phyloP scores from a whole-genome alignment of 2,888 invertebrate species.

The Sericinus montela region DNA sequence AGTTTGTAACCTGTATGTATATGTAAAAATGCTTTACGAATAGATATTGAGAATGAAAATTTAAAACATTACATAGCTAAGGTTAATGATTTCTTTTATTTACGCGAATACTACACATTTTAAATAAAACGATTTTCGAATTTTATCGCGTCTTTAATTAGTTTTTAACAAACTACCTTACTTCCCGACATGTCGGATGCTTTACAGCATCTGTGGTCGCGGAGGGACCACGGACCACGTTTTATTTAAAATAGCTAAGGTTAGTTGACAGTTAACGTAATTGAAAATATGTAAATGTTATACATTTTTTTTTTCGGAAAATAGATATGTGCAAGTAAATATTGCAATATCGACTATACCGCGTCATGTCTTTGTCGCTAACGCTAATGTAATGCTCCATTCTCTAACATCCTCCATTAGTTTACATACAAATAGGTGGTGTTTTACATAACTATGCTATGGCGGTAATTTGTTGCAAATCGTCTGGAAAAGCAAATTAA shows the following conservation, averaged over 20 bases:
- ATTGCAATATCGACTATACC: slow-evolving; percentile 17
- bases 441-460: slow-evolving; percentile 74
- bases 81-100: no score
- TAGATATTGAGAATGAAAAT: not conserved
- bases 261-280: no score
- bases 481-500: slow-evolving; percentile 73
- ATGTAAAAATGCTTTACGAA: not conserved
- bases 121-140: no score
- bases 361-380: slow-evolving; percentile 36
- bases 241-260: no score
- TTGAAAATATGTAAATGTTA: no score
- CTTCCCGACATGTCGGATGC: no score
- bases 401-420: slow-evolving; percentile 67
- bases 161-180: no score
- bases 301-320: no score
- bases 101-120: no score
- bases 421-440: slow-evolving; percentile 76
- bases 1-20: slow-evolving; percentile 4
- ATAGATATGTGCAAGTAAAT: slow-evolving; percentile 14
- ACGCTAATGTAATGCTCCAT: slow-evolving; percentile 36
- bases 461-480: slow-evolving; percentile 73
- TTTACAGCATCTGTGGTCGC: no score
- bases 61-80: not conserved
- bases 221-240: no score
- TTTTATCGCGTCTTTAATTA: no score